A percentile compares a stretch with the other conserved stretches of the same genome.
Evolutionary conservation across 1,140 invertebrate species (phyloP).

Genomic region (Euwallacea similis): DNA sequence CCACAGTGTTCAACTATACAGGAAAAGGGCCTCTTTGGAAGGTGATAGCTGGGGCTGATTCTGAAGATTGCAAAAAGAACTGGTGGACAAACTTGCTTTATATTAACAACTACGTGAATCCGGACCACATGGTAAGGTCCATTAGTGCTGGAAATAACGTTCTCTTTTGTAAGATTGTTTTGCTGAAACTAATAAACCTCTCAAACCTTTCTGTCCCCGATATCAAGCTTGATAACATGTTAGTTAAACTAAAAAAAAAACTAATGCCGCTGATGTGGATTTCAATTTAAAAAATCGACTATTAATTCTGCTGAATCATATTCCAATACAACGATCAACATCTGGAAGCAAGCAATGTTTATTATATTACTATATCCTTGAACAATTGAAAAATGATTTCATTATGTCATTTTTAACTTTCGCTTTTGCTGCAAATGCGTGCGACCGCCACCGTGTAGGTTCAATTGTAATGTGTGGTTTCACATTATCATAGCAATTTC

Average conservation of each 20-base stretch:
- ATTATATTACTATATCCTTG: constrained; percentile 19
- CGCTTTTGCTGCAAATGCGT: constrained; percentile 4
- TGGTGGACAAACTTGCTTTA: constrained; percentile 62
- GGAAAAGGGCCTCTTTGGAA: constrained; percentile 50
- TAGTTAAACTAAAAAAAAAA: too few relatives aligned
- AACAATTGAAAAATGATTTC: constrained; percentile 17
- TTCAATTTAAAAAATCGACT: too few relatives aligned
- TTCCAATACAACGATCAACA: too few relatives aligned
- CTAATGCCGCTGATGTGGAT: too few relatives aligned
- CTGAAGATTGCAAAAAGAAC: constrained; percentile 49
- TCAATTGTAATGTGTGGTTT: neutral
- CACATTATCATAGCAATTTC: too few relatives aligned
- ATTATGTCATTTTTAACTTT: constrained; percentile 19
- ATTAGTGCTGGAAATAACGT: too few relatives aligned
- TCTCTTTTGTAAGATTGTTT: too few relatives aligned
- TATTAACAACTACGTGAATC: constrained; percentile 61
- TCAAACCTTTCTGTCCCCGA: too few relatives aligned
- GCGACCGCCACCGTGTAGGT: neutral
- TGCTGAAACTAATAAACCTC: too few relatives aligned
- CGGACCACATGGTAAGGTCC: constrained; percentile 51
- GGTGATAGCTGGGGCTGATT: constrained; percentile 44
- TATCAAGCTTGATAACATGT: too few relatives aligned
- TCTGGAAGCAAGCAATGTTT: too few relatives aligned
- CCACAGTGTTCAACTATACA: constrained; percentile 46
- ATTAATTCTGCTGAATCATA: too few relatives aligned